phyloP scores from a whole-genome alignment of 2,888 invertebrate genomes.

The Rhingia rostrata region DNA sequence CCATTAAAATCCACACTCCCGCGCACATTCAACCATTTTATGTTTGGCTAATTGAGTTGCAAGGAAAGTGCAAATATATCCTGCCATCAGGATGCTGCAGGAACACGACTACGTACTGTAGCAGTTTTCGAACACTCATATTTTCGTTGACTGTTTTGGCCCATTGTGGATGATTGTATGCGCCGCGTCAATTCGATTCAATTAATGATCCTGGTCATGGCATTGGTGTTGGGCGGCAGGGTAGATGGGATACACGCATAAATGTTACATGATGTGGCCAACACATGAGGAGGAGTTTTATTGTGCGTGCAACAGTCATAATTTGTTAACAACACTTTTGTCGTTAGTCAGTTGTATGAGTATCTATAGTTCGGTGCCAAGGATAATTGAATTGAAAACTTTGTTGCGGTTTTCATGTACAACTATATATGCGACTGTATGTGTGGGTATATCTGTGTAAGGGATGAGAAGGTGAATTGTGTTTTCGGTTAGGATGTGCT shows the following conservation, averaged over 20 bases:
- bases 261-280: constrained; percentile 52
- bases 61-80: constrained; percentile 62
- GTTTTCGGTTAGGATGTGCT: constrained; percentile 33
- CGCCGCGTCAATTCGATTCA: constrained; percentile 60
- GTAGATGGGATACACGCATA: constrained; percentile 25
- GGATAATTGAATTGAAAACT: constrained; percentile 69
- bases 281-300: constrained; percentile 50
- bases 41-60: constrained; percentile 75
- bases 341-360: constrained; percentile 25
- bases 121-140: constrained; percentile 47
- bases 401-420: constrained; percentile 49
- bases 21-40: constrained; percentile 36
- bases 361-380: constrained; percentile 16
- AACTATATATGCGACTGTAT: neutral
- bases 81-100: constrained; percentile 18
- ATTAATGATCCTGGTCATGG: constrained; percentile 61
- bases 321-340: constrained; percentile 66
- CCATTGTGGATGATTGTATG: constrained; percentile 21
- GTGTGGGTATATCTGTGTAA: neutral
- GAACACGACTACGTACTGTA: constrained; percentile 13
- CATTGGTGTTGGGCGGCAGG: constrained; percentile 10
- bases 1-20: constrained; percentile 42
- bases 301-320: constrained; percentile 61
- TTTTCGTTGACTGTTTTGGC: constrained; percentile 43
- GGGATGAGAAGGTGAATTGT: constrained; percentile 16